Conservation (phyloP, 2,888 invertebrate genomes). For the Fragum fragum region DNA sequence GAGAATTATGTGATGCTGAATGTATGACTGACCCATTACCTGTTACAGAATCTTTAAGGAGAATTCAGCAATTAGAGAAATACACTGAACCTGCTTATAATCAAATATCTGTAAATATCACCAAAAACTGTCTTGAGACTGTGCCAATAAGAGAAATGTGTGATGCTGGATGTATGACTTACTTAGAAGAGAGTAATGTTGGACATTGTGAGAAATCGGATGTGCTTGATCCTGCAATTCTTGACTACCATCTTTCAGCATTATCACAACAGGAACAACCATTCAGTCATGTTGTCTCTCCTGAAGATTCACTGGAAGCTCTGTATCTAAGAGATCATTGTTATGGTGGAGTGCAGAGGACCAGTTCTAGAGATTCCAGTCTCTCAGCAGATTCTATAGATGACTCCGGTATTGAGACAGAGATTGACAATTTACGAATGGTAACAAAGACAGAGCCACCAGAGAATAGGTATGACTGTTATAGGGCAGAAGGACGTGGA, state of each 20-base stretch:
- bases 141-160: no score
- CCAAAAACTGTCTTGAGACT: neutral
- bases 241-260: constrained; percentile 44
- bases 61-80: neutral
- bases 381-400: constrained; percentile 40
- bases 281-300: neutral
- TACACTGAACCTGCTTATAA: no score
- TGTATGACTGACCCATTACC: neutral
- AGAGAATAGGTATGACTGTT: neutral
- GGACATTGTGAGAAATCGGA: neutral
- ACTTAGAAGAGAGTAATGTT: neutral
- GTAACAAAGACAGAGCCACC: neutral
- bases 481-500: constrained; percentile 13
- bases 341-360: constrained; percentile 11
- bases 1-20: constrained; percentile 25
- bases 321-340: neutral
- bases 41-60: no score
- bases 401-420: constrained; percentile 57
- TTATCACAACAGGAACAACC: neutral
- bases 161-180: neutral
- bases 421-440: neutral
- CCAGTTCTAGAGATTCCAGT: constrained; percentile 46
- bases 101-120: neutral
- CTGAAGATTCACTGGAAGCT: constrained; percentile 2
- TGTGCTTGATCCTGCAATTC: constrained; percentile 33